A percentile compares a stretch with the other conserved stretches of the same genome.
These are phyloP conservation scores for Pangasius krempfi DNA, from an alignment of 2,797 vertebrate species.

Conservation along the genomic window DNA sequence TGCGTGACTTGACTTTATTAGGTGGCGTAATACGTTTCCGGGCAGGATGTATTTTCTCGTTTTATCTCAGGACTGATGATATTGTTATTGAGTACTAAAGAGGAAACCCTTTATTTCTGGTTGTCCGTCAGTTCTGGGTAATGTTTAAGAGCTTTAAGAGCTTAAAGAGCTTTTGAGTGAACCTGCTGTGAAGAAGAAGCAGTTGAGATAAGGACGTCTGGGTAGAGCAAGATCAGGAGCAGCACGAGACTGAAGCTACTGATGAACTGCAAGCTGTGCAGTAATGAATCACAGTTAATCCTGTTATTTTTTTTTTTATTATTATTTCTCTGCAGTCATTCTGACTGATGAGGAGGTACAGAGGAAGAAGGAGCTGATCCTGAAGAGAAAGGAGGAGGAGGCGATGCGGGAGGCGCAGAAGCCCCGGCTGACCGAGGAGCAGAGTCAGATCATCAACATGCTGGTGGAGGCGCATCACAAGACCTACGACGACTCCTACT, in stretches of 20 bases:
- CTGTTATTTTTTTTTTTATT: neutral
- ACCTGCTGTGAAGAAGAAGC: neutral
- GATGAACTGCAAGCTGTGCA: neutral
- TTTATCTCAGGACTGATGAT: neutral
- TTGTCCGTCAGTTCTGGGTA: neutral
- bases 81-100: neutral
- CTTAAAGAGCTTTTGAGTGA: neutral
- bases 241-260: conserved; percentile 7
- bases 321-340: conserved; percentile 80
- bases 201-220: neutral
- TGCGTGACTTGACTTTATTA: neutral
- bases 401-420: conserved; percentile 84
- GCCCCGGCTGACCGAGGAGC: conserved; percentile 87
- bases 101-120: conserved; percentile 1
- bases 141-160: conserved; percentile 9
- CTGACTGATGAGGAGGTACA: conserved; percentile 96
- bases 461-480: conserved; percentile 93
- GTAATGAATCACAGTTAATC: neutral
- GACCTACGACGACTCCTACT: conserved; percentile 91
- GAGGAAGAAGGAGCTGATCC: conserved; percentile 93
- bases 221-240: neutral
- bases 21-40: neutral
- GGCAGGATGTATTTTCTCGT: neutral
- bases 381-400: conserved; percentile 93
- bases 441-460: conserved; percentile 82